Evolutionary conservation across 2,797 vertebrate species (phyloP).

Genomic region (Pangasius djambal): DNA sequence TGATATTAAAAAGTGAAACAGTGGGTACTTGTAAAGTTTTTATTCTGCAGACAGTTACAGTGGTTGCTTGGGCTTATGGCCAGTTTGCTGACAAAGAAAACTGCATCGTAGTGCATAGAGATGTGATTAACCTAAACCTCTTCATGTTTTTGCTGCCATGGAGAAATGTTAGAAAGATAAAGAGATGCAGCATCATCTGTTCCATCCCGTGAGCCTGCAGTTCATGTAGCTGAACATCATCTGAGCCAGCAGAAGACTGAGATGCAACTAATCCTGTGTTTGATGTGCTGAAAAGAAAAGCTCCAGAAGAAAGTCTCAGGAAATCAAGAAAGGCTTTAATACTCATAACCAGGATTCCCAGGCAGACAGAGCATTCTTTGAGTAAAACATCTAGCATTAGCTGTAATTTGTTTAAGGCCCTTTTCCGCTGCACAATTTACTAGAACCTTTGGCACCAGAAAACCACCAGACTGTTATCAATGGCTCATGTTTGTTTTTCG

Average conservation of each 20-base stretch:
- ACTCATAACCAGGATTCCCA: background rate
- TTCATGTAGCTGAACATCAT: background rate
- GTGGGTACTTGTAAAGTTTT: constrained; percentile 51
- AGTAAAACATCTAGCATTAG: background rate
- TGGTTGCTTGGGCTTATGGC: constrained; percentile 20
- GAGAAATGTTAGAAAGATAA: constrained; percentile 13
- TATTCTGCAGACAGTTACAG: constrained; percentile 54
- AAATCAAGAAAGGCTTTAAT: constrained; percentile 13
- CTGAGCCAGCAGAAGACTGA: constrained; percentile 23
- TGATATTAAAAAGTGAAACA: constrained; percentile 67
- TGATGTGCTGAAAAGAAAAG: constrained; percentile 32
- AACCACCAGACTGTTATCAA: background rate
- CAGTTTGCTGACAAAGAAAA: constrained; percentile 27
- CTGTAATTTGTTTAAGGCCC: background rate
- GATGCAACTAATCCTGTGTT: constrained; percentile 32
- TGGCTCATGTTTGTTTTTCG: background rate
- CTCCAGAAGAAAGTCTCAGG: constrained; percentile 13
- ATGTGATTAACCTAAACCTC: constrained; percentile 26
- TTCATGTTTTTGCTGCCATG: constrained; percentile 20
- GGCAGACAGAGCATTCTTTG: background rate
- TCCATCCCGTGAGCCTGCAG: background rate
- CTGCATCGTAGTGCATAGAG: constrained; percentile 12
- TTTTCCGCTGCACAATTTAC: background rate
- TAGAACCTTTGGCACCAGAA: background rate
- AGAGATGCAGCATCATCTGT: constrained; percentile 6